Conservation (phyloP, 2,797 vertebrate genomes). For the Phyllotis vaccarum region DNA sequence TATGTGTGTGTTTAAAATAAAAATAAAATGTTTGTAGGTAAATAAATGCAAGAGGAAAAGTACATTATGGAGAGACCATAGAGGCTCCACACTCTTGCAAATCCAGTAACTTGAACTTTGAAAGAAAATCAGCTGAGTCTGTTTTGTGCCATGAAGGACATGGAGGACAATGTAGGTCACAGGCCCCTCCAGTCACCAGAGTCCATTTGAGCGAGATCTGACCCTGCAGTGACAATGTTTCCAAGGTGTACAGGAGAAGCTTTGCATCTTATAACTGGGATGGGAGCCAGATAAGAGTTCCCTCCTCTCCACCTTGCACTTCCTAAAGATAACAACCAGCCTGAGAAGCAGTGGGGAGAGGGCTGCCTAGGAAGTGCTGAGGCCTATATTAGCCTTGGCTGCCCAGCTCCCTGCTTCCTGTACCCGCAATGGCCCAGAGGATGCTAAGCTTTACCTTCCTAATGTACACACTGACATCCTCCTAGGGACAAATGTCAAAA, state of each 20-base stretch:
- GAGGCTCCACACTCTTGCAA: conserved; percentile 26
- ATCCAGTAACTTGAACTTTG: conserved; percentile 78
- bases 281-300: conserved; percentile 92
- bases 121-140: conserved; percentile 84
- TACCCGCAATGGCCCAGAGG: conserved; percentile 88
- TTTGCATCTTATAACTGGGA: conserved; percentile 93
- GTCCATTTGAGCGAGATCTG: conserved; percentile 89
- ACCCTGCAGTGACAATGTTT: conserved; percentile 92
- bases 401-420: conserved; percentile 85
- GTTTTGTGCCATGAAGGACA: conserved; percentile 84
- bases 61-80: background rate
- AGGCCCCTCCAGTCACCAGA: conserved; percentile 61
- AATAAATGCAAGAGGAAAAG: background rate
- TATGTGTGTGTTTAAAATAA: background rate
- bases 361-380: conserved; percentile 89
- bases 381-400: conserved; percentile 94
- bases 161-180: conserved; percentile 85
- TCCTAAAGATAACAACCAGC: conserved; percentile 96
- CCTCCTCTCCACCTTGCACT: conserved; percentile 89
- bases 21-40: background rate
- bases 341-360: conserved; percentile 87
- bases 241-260: conserved; percentile 90
- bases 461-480: conserved; percentile 93
- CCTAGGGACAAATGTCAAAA: conserved; percentile 89
- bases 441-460: conserved; percentile 86